Evolutionary conservation across 2,797 vertebrate species (phyloP).

Genomic region (Rhadinocentrus ornatus): DNA sequence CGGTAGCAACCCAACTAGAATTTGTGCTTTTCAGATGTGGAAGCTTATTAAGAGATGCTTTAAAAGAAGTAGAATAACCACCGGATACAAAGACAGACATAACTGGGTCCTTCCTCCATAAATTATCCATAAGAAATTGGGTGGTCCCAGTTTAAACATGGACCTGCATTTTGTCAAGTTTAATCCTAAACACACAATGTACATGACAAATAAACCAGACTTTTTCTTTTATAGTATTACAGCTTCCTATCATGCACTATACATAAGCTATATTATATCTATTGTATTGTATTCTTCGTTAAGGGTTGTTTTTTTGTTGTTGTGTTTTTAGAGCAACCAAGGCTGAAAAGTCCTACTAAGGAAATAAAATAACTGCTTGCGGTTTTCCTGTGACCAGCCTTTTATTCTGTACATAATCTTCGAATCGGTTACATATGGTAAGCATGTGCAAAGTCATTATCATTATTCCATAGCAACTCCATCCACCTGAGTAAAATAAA

Average conservation of each 20-base stretch:
- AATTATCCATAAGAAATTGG: constrained; percentile 15
- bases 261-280: not conserved
- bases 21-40: constrained; percentile 17
- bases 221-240: not conserved
- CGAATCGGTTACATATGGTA: constrained; percentile 55
- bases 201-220: not conserved
- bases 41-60: constrained; percentile 21
- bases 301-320: too few species aligned
- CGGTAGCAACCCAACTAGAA: constrained; percentile 1
- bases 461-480: constrained; percentile 48
- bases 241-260: not conserved
- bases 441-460: constrained; percentile 54
- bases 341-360: constrained; percentile 20
- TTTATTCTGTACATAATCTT: constrained; percentile 26
- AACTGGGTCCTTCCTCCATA: constrained; percentile 18
- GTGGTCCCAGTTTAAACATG: constrained; percentile 14
- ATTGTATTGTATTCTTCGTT: constrained; percentile 4
- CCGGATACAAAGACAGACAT: constrained; percentile 6
- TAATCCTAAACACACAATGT: not conserved
- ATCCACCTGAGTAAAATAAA: constrained; percentile 49
- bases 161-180: not conserved
- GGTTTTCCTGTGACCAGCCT: constrained; percentile 12
- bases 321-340: constrained; percentile 8
- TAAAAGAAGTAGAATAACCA: constrained; percentile 31
- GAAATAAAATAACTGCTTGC: constrained; percentile 8